These are phyloP conservation scores for Sinocyclocheilus anshuiensis DNA, from an alignment of 2,113 vertebrate species.

Conservation along the genomic window DNA sequence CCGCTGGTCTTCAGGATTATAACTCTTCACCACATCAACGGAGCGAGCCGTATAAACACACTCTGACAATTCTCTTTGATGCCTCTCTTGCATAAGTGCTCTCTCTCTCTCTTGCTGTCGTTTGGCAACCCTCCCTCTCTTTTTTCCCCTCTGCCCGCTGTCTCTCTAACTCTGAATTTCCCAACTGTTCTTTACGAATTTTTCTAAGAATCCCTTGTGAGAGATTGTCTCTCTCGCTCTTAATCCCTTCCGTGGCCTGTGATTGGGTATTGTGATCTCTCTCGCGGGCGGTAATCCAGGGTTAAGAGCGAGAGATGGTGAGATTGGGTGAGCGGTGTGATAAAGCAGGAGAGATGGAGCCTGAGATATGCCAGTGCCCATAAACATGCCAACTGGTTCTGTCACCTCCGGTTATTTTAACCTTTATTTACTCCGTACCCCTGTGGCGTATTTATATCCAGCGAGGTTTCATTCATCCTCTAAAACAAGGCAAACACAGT, in stretches of 20 bases:
- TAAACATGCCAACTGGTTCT: slow-evolving; percentile 38
- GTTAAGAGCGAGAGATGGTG: slow-evolving; percentile 17
- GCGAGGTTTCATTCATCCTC: neutral
- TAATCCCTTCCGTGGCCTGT: slow-evolving; percentile 28
- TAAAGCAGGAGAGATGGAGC: slow-evolving; percentile 9
- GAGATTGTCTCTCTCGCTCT: slow-evolving; percentile 34
- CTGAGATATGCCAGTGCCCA: neutral
- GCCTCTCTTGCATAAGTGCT: slow-evolving; percentile 49
- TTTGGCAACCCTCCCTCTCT: slow-evolving; percentile 29
- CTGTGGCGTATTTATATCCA: neutral
- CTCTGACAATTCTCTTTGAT: slow-evolving; percentile 44
- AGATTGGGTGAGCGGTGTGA: slow-evolving; percentile 27
- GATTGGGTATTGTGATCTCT: slow-evolving; percentile 37
- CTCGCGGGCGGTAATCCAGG: slow-evolving; percentile 13
- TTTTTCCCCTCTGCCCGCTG: slow-evolving; percentile 31
- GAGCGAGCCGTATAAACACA: slow-evolving; percentile 59
- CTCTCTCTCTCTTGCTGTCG: slow-evolving; percentile 22
- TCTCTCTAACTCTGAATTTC: slow-evolving; percentile 26
- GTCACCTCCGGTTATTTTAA: neutral
- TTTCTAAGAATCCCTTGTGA: slow-evolving; percentile 45
- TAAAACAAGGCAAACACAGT: neutral
- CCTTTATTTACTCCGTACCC: slow-evolving; percentile 14
- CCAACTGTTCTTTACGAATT: slow-evolving; percentile 25
- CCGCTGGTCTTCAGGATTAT: slow-evolving; percentile 42
- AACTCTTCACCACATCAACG: slow-evolving; percentile 51